Conservation (phyloP, 2,888 invertebrate genomes). For the Phortica magna region DNA sequence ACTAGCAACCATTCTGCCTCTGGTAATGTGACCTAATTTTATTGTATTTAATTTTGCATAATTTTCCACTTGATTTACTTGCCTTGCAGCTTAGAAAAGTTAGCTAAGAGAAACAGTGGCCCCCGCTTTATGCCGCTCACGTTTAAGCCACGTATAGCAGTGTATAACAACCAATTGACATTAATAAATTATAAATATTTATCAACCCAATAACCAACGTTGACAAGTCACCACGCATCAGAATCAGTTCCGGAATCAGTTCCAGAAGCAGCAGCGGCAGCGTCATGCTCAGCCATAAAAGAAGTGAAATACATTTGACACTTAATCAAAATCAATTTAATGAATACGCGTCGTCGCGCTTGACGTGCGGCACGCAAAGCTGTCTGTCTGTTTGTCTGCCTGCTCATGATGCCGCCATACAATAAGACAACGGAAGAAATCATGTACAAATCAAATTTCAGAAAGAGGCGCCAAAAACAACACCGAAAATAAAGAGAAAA, state of each 20-base stretch:
- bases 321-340: constrained; percentile 51
- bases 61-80: constrained; percentile 64
- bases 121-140: neutral
- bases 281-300: neutral
- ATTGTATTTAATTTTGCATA: constrained; percentile 44
- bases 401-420: constrained; percentile 20
- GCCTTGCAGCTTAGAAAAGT: neutral
- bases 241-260: too few relatives aligned
- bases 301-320: constrained; percentile 61
- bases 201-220: constrained; percentile 2
- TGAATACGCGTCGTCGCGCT: constrained; percentile 49
- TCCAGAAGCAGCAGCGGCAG: too few relatives aligned
- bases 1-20: neutral
- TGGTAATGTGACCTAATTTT: constrained; percentile 37
- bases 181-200: constrained; percentile 30
- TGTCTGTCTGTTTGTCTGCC: too few relatives aligned
- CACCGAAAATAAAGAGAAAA: constrained; percentile 49
- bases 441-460: constrained; percentile 26
- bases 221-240: neutral
- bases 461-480: constrained; percentile 19
- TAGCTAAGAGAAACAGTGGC: constrained; percentile 11
- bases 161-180: constrained; percentile 11
- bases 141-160: neutral
- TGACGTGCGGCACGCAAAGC: constrained; percentile 71
- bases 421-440: neutral